Percentiles rank a stretch among this genome's conserved stretches.
Conservation (phyloP, 1,140 invertebrate genomes). For the fruit fly (Drosophila melanogaster) region DNA sequence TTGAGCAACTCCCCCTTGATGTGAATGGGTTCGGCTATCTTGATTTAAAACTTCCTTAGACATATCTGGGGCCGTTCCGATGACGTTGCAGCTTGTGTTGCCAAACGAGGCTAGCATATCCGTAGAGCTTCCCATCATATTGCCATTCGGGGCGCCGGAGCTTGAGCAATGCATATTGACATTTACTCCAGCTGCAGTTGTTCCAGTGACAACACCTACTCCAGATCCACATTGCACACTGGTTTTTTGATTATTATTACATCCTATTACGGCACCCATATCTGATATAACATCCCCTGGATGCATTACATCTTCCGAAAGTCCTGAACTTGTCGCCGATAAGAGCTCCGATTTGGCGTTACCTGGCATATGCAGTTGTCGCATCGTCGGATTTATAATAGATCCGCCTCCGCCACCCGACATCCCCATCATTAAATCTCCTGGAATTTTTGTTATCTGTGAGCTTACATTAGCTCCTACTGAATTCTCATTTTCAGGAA, state of each 20-base stretch:
- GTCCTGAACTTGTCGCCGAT: not conserved
- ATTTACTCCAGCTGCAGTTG: conserved; percentile 19
- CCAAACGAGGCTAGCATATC: conserved; percentile 51
- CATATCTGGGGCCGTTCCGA: conserved; percentile 31
- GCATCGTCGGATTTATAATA: conserved; percentile 52
- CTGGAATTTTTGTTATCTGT: conserved; percentile 32
- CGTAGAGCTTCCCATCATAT: conserved; percentile 50
- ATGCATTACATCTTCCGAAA: conserved; percentile 52
- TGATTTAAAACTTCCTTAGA: conserved; percentile 36
- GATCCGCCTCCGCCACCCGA: conserved; percentile 13
- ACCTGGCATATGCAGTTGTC: conserved; percentile 43
- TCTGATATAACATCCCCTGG: conserved; percentile 57
- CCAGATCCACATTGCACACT: conserved; percentile 39
- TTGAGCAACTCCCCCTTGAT: conserved; percentile 34
- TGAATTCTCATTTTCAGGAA: conserved; percentile 88
- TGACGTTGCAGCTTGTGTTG: conserved; percentile 37
- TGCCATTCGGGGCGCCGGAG: conserved; percentile 25
- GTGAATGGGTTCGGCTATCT: conserved; percentile 85
- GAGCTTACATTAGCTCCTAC: conserved; percentile 10
- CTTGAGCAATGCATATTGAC: conserved; percentile 29
- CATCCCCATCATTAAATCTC: conserved; percentile 56
- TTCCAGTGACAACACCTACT: conserved; percentile 13
- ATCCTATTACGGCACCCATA: conserved; percentile 58
- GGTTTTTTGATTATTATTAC: conserved; percentile 48
- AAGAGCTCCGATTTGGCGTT: conserved; percentile 48